Evolutionary conservation across 2,113 vertebrate genomes (phyloP).

Genomic region (cat (Felis catus)): F.catus_Fca126_mat1.0 CM031417.1:46321001-46321500

Average conservation of each 20-base stretch:
- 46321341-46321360: background rate
- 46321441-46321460: background rate
- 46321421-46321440: background rate
- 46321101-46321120: slow-evolving; percentile 40
- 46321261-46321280: background rate
- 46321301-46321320: background rate
- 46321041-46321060: slow-evolving; percentile 27
- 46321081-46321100: slow-evolving; percentile 57
- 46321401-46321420: background rate
- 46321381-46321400: background rate
- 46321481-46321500: background rate
- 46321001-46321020: slow-evolving; percentile 10
- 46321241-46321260: slow-evolving; percentile 13
- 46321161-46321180: slow-evolving; percentile 48
- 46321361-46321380: background rate
- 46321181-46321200: slow-evolving; percentile 36
- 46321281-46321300: slow-evolving; percentile 6
- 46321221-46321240: slow-evolving; percentile 33
- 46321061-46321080: slow-evolving; percentile 41
- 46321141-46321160: background rate
- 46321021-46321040: background rate
- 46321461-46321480: background rate
- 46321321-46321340: background rate
- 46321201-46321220: background rate
- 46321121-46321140: slow-evolving; percentile 57